A percentile compares a stretch with the other conserved stretches of the same genome.
These are phyloP conservation scores for Apodemia hepburni DNA, from an alignment of 2,888 invertebrate species.

Conservation along the genomic window DNA sequence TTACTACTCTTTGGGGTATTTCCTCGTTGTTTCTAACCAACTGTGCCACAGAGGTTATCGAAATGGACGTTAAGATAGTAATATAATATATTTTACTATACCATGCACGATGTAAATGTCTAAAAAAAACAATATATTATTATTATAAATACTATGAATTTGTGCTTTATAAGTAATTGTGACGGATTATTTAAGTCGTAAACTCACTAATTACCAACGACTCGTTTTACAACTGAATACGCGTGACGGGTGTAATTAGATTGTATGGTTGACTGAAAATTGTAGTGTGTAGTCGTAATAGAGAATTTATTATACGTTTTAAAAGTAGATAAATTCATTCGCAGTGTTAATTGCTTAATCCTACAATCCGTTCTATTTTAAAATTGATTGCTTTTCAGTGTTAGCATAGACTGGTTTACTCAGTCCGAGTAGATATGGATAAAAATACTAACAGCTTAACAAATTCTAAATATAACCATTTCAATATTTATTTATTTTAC, in stretches of 20 bases:
- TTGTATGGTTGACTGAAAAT: neutral
- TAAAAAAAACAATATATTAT: too few species aligned
- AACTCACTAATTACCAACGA: constrained; percentile 10
- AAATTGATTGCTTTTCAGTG: constrained; percentile 7
- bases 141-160: too few species aligned
- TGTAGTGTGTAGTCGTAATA: neutral
- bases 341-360: constrained; percentile 8
- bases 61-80: too few species aligned
- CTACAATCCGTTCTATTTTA: neutral
- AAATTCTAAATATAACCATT: neutral
- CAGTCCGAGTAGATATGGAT: neutral
- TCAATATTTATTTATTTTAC: too few species aligned
- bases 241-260: neutral
- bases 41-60: too few species aligned
- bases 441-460: neutral
- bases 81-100: too few species aligned
- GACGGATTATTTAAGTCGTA: neutral
- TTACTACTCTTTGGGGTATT: too few species aligned
- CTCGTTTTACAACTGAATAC: constrained; percentile 7
- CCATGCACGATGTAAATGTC: too few species aligned
- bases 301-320: constrained; percentile 6
- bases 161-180: neutral
- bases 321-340: constrained; percentile 6
- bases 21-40: too few species aligned
- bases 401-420: neutral